Conservation (phyloP, 2,888 invertebrate species). For the Lordiphosa andalusiaca region DNA sequence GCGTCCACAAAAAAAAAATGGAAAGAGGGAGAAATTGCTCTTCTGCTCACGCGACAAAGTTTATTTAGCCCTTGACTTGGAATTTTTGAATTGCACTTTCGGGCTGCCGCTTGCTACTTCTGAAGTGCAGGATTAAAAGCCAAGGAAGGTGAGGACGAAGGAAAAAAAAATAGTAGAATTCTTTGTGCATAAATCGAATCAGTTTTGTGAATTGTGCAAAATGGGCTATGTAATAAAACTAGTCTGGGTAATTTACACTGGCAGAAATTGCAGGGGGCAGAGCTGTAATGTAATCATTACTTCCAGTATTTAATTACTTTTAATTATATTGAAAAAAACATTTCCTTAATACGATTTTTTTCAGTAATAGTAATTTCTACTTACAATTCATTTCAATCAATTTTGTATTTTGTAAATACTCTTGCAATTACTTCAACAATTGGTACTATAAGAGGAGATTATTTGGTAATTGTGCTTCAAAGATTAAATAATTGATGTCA, state of each 20-base stretch:
- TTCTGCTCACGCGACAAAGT: slow-evolving; percentile 54
- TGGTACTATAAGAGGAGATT: too few relatives aligned
- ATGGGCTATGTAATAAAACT: slow-evolving; percentile 14
- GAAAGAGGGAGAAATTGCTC: slow-evolving; percentile 20
- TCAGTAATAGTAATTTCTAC: too few relatives aligned
- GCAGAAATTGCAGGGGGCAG: too few relatives aligned
- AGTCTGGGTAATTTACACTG: slow-evolving; percentile 6
- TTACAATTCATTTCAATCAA: too few relatives aligned
- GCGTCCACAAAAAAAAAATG: background rate
- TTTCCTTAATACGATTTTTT: too few relatives aligned
- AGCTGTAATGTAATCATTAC: too few relatives aligned
- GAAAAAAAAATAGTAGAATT: background rate
- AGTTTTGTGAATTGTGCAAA: slow-evolving; percentile 19
- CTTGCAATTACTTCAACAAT: too few relatives aligned
- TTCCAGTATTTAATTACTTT: too few relatives aligned
- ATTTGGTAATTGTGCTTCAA: too few relatives aligned
- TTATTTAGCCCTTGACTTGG: slow-evolving; percentile 69
- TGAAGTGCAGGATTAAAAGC: slow-evolving; percentile 46
- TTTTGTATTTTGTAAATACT: too few relatives aligned
- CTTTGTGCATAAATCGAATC: slow-evolving; percentile 55
- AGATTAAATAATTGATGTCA: too few relatives aligned
- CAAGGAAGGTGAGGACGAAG: slow-evolving; percentile 8
- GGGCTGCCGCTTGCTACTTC: slow-evolving; percentile 7
- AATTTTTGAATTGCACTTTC: slow-evolving; percentile 49
- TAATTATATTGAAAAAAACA: too few relatives aligned